Conservation (phyloP, 2,888 invertebrate genomes). For the Catocala fraxini region DNA sequence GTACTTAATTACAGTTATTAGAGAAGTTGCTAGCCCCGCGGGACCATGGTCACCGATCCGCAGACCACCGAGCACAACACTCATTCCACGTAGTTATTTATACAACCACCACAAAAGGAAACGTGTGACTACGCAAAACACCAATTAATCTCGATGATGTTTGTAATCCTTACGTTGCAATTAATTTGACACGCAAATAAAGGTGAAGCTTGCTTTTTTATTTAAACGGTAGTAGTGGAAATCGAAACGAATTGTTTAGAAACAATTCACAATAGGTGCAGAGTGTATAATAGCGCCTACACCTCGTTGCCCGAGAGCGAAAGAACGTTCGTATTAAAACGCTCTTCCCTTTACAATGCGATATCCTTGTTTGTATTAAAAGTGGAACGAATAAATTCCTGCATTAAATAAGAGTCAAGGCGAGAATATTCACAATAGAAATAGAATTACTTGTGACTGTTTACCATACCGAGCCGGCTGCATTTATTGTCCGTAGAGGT, state of each 20-base stretch:
- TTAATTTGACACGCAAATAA: constrained; percentile 46
- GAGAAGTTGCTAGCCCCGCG: constrained; percentile 69
- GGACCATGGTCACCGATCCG: constrained; percentile 69
- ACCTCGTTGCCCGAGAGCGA: constrained; percentile 34
- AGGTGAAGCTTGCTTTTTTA: constrained; percentile 37
- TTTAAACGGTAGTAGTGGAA: constrained; percentile 44
- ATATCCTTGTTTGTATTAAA: constrained; percentile 65
- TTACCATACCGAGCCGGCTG: neutral
- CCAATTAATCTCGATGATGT: constrained; percentile 57
- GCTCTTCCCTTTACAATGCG: constrained; percentile 55
- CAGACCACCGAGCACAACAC: constrained; percentile 64
- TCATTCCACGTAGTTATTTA: constrained; percentile 61
- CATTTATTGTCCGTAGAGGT: neutral
- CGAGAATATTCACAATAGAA: constrained; percentile 41
- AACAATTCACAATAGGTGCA: constrained; percentile 65
- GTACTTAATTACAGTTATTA: constrained; percentile 81
- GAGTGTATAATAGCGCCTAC: constrained; percentile 68
- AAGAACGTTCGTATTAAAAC: constrained; percentile 55
- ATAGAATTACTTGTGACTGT: constrained; percentile 18
- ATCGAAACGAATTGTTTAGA: constrained; percentile 62
- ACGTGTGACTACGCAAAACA: constrained; percentile 51
- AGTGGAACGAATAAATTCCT: constrained; percentile 61
- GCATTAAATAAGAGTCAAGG: constrained; percentile 50
- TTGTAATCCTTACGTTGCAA: constrained; percentile 37
- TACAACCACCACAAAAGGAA: constrained; percentile 43